phyloP scores from a whole-genome alignment of 2,888 invertebrate genomes.

The Hylaea fasciaria region DNA sequence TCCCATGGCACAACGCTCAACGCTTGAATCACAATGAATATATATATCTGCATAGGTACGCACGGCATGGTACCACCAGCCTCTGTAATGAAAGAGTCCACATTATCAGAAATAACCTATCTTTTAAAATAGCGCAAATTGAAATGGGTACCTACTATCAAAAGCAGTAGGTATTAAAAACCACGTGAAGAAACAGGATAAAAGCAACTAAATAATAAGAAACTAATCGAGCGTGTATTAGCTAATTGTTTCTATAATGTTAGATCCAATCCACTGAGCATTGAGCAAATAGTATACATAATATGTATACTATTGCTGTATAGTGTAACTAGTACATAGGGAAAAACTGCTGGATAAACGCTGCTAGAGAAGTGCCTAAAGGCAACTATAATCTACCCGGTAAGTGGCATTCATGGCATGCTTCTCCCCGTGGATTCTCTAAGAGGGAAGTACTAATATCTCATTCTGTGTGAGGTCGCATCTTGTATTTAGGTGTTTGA shows the following conservation, averaged over 20 bases:
- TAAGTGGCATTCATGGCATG: background rate
- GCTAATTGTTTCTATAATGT: conserved; percentile 15
- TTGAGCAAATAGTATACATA: too few species aligned
- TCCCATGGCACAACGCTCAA: background rate
- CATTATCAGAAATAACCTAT: background rate
- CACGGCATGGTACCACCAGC: too few species aligned
- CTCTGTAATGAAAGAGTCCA: too few species aligned
- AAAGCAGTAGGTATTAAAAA: background rate
- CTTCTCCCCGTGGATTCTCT: conserved; percentile 5
- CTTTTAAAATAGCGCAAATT: background rate
- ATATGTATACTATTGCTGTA: too few species aligned
- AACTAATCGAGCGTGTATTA: conserved; percentile 11
- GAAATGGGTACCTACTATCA: background rate
- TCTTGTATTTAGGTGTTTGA: conserved; percentile 42
- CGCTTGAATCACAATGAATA: background rate
- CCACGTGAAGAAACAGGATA: conserved; percentile 13
- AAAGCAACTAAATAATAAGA: conserved; percentile 10
- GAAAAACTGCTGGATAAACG: conserved; percentile 1
- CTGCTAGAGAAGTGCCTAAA: conserved; percentile 1
- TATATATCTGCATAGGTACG: too few species aligned
- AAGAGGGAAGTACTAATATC: conserved; percentile 9
- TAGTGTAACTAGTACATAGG: background rate
- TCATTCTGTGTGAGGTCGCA: conserved; percentile 26
- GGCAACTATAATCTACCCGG: background rate
- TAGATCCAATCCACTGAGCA: conserved; percentile 5